Percentiles rank a stretch among this genome's conserved stretches.
phyloP scores from a whole-genome alignment of 2,113 vertebrate species.

The Vidua chalybeata region DNA sequence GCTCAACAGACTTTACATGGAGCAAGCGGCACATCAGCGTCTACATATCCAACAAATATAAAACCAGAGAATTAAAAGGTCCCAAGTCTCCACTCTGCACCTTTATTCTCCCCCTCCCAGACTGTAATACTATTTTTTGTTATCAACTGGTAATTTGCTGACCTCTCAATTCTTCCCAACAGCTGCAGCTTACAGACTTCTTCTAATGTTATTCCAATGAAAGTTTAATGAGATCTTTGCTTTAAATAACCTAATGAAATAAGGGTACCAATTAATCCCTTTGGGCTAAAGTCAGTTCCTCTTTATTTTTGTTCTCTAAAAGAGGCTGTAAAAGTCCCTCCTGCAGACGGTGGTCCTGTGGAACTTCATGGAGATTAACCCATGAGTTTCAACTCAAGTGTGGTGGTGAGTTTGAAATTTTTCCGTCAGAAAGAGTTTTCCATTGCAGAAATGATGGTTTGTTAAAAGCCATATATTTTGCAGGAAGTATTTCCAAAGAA shows the following conservation, averaged over 20 bases:
- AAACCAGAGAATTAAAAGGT: neutral
- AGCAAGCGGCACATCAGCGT: neutral
- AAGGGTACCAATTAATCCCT: constrained; percentile 61
- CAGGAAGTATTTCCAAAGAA: neutral
- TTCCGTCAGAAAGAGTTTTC: neutral
- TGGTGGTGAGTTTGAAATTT: neutral
- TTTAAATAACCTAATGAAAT: constrained; percentile 66
- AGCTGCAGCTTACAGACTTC: constrained; percentile 42
- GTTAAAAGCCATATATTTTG: neutral
- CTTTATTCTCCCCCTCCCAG: neutral
- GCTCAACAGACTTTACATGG: neutral
- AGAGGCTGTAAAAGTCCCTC: constrained; percentile 38
- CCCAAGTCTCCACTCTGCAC: neutral
- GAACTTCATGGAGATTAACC: constrained; percentile 34
- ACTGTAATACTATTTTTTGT: neutral
- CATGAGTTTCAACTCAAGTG: neutral
- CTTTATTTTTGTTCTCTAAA: constrained; percentile 34
- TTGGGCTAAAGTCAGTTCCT: constrained; percentile 50
- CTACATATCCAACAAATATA: neutral
- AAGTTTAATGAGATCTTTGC: constrained; percentile 60
- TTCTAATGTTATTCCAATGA: constrained; percentile 39
- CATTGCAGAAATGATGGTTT: neutral
- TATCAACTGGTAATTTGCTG: constrained; percentile 54
- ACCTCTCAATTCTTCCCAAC: constrained; percentile 42
- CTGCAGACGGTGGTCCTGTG: constrained; percentile 20